Evolutionary conservation across 1,140 invertebrate genomes (phyloP).

Genomic region (Neomicropteryx cornuta): DNA sequence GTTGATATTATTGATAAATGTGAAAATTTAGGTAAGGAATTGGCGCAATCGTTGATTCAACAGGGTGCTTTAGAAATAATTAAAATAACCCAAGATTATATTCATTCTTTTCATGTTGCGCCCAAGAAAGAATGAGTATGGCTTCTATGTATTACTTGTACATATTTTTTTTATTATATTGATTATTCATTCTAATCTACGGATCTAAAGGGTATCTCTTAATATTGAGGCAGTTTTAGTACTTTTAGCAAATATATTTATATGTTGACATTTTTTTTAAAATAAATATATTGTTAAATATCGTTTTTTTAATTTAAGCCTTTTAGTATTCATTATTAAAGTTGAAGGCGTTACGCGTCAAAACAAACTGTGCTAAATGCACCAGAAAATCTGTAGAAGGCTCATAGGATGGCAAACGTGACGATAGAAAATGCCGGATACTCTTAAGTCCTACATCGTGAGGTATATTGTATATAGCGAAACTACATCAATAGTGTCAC

Average conservation of each 20-base stretch:
- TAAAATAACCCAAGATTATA: constrained; percentile 52
- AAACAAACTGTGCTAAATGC: too few relatives aligned
- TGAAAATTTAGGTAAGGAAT: constrained; percentile 56
- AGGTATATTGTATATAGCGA: too few relatives aligned
- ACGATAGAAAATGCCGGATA: too few relatives aligned
- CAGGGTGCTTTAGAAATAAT: constrained; percentile 73
- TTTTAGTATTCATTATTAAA: too few relatives aligned
- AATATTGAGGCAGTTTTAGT: not conserved
- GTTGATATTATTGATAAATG: constrained; percentile 41
- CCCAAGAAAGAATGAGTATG: not conserved
- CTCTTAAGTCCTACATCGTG: too few relatives aligned
- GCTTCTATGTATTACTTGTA: not conserved
- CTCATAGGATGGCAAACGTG: too few relatives aligned
- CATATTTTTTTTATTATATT: not conserved
- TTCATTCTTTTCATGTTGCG: constrained; percentile 14
- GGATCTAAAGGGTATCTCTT: not conserved
- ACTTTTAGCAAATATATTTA: not conserved
- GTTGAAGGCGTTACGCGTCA: too few relatives aligned
- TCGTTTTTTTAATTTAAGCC: too few relatives aligned
- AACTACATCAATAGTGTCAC: too few relatives aligned
- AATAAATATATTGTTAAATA: not conserved
- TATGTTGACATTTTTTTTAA: not conserved
- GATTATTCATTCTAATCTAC: not conserved
- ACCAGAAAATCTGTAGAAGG: too few relatives aligned
- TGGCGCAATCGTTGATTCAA: constrained; percentile 61